Evolutionary conservation across 2,797 vertebrate genomes (phyloP).

Genomic region (Eupleurogrammus muticus): DNA sequence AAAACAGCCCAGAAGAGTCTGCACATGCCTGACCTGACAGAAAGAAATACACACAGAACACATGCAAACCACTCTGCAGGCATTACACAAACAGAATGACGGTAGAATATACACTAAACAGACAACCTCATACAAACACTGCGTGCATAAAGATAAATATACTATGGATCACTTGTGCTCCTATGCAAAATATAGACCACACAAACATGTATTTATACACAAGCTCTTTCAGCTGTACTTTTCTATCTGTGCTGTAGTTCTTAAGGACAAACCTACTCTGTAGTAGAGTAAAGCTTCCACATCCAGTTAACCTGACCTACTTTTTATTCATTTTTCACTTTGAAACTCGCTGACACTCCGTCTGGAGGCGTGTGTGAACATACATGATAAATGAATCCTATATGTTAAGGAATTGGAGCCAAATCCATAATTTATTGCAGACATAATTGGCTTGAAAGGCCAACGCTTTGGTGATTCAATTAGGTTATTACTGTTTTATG

Average conservation of each 20-base stretch:
- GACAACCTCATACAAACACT: constrained; percentile 41
- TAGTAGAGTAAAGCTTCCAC: constrained; percentile 5
- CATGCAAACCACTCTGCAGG: constrained; percentile 1
- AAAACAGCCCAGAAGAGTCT: not conserved
- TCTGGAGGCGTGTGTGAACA: constrained; percentile 37
- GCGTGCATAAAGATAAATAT: constrained; percentile 31
- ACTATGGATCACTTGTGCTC: not conserved
- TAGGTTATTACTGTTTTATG: not conserved
- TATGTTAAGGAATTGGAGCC: too few species aligned
- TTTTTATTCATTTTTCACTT: constrained; percentile 7
- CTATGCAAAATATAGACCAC: constrained; percentile 4
- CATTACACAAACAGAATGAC: constrained; percentile 17
- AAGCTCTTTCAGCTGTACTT: constrained; percentile 1
- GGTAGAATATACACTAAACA: constrained; percentile 29
- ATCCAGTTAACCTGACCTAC: constrained; percentile 1
- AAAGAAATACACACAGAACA: constrained; percentile 26
- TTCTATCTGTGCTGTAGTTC: not conserved
- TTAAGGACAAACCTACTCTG: not conserved
- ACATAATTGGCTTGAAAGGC: not conserved
- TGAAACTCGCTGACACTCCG: too few species aligned
- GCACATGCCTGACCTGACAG: constrained; percentile 3
- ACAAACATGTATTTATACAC: constrained; percentile 1
- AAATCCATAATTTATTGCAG: constrained; percentile 8
- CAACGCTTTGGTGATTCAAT: not conserved
- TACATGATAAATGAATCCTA: too few species aligned